These are phyloP conservation scores for Lichenostomus cassidix DNA, from an alignment of 2,113 vertebrate genomes.

Conservation along the genomic window DNA sequence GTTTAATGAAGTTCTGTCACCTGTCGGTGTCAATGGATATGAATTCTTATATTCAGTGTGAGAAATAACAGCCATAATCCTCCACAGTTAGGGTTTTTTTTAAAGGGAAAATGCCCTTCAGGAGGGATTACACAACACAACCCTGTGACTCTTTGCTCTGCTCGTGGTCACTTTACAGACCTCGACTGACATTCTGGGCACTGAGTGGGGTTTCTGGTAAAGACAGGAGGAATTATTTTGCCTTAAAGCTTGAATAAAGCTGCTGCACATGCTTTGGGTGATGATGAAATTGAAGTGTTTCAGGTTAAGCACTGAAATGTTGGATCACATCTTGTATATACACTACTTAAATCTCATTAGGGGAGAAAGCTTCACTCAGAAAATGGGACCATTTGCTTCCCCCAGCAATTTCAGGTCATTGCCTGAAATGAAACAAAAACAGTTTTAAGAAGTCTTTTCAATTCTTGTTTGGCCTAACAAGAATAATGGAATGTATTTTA, in stretches of 20 bases:
- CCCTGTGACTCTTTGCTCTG: background rate
- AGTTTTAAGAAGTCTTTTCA: background rate
- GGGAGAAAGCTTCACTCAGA: background rate
- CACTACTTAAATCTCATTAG: background rate
- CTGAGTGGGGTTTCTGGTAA: background rate
- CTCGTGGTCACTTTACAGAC: background rate
- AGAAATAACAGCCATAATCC: background rate
- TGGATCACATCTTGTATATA: background rate
- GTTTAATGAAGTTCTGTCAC: background rate
- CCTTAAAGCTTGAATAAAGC: background rate
- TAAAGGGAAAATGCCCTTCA: background rate
- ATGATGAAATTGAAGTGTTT: background rate
- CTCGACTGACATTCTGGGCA: background rate
- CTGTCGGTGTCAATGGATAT: background rate
- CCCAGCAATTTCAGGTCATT: background rate
- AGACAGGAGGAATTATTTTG: constrained; percentile 5
- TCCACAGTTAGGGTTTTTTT: background rate
- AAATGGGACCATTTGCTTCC: background rate
- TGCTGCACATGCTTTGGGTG: background rate
- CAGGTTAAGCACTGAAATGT: background rate
- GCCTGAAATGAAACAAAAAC: background rate
- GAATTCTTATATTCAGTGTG: background rate
- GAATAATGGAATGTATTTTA: background rate
- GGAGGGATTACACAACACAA: background rate
- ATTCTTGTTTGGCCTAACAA: background rate